Percentiles rank a stretch among this genome's conserved stretches.
phyloP scores from a whole-genome alignment of 1,140 invertebrate species.

The Phymastichus coffea region DNA sequence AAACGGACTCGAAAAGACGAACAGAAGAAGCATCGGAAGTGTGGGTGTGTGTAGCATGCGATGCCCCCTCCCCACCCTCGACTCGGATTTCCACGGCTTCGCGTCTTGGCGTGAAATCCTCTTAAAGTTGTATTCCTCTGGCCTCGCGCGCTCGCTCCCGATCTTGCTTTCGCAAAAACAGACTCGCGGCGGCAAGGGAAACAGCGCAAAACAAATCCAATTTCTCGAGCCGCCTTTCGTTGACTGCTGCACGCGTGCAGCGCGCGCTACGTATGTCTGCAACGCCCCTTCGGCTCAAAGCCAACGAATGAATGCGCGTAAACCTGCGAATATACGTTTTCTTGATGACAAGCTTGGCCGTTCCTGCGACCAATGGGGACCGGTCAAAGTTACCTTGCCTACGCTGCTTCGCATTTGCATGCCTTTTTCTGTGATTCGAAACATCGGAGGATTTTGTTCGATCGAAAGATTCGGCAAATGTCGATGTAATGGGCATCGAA shows the following conservation, averaged over 20 bases:
- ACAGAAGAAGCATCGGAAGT: constrained; percentile 31
- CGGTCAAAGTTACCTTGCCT: neutral
- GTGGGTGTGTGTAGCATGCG: constrained; percentile 52
- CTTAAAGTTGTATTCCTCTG: constrained; percentile 59
- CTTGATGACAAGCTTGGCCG: too few relatives aligned
- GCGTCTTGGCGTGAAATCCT: constrained; percentile 53
- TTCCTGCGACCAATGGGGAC: neutral
- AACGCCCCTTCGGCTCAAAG: too few relatives aligned
- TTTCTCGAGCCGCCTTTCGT: constrained; percentile 32
- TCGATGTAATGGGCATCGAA: too few relatives aligned
- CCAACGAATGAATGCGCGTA: neutral
- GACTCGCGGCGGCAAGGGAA: neutral
- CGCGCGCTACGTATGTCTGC: too few relatives aligned
- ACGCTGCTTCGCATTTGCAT: too few relatives aligned
- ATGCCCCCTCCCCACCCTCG: too few relatives aligned
- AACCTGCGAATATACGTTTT: too few relatives aligned
- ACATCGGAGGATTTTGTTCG: neutral
- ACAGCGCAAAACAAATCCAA: constrained; percentile 48
- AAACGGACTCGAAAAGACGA: constrained; percentile 36
- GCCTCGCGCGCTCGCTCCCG: constrained; percentile 42
- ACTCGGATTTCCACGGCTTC: constrained; percentile 57
- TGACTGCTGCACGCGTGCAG: constrained; percentile 1
- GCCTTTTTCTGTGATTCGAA: neutral
- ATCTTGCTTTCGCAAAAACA: neutral
- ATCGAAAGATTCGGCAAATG: neutral